These are phyloP conservation scores for Pteruthius melanotis DNA, from an alignment of 2,113 vertebrate species.

Conservation along the genomic window DNA sequence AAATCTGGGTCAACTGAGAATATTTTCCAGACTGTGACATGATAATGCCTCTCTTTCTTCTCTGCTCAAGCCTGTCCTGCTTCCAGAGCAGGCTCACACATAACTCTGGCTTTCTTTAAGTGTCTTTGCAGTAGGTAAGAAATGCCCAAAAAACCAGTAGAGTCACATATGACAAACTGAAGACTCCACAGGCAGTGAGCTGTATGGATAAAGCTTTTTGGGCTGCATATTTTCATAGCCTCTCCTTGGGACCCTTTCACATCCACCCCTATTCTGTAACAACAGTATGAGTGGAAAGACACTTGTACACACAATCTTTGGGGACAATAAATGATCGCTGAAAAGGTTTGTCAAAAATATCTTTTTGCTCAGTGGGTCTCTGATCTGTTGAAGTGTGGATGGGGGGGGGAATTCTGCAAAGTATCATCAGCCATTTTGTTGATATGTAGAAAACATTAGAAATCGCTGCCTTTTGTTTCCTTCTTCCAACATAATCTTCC, in stretches of 20 bases:
- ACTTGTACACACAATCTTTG: not conserved
- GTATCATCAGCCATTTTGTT: not conserved
- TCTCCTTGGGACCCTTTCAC: not conserved
- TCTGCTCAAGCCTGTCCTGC: not conserved
- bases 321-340: not conserved
- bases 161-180: not conserved
- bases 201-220: not conserved
- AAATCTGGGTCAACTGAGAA: not conserved
- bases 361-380: not conserved
- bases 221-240: accelerated
- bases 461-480: not conserved
- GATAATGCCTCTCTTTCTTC: not conserved
- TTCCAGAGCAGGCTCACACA: not conserved
- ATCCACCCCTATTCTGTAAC: not conserved
- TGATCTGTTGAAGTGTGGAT: not conserved
- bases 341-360: not conserved
- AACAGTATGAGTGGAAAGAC: not conserved
- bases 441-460: not conserved
- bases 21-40: not conserved
- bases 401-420: not conserved
- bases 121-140: not conserved
- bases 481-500: not conserved
- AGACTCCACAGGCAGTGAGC: not conserved
- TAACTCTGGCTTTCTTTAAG: not conserved
- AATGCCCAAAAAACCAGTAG: not conserved